Percentiles rank a stretch among this genome's conserved stretches.
Evolutionary conservation across 2,113 vertebrate species (phyloP).

Genomic region (Empidonax traillii): DNA sequence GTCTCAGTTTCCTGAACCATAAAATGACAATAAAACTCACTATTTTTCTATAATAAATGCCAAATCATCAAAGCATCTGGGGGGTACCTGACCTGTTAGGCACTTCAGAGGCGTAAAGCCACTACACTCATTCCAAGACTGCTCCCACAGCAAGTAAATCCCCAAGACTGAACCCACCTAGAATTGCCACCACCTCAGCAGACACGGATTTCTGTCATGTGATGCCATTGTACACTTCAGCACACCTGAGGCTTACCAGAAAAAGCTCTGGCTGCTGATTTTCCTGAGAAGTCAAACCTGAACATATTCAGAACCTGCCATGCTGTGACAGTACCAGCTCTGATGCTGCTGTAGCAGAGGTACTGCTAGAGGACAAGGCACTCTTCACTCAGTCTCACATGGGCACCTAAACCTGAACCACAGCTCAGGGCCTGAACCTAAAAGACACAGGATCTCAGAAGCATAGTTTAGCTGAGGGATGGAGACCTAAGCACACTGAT

Average conservation of each 20-base stretch:
- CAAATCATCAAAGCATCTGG: neutral
- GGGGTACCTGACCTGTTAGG: neutral
- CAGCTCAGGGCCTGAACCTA: neutral
- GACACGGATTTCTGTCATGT: neutral
- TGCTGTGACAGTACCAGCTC: neutral
- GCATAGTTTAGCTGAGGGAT: neutral
- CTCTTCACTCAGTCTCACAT: neutral
- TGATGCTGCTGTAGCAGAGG: neutral
- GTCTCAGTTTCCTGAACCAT: neutral
- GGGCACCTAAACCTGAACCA: neutral
- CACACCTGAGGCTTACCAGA: neutral
- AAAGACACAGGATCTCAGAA: neutral
- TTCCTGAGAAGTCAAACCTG: neutral
- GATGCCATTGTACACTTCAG: rapidly evolving
- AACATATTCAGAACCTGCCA: neutral
- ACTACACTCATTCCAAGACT: neutral
- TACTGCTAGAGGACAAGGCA: neutral
- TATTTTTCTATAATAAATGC: neutral
- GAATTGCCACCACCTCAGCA: neutral
- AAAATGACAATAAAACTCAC: neutral
- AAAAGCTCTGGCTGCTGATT: neutral
- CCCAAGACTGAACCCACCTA: neutral
- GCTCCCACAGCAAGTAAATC: neutral
- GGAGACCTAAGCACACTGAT: neutral
- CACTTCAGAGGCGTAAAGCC: neutral